These are phyloP conservation scores for Alces alces DNA, from an alignment of 2,113 vertebrate genomes.

Conservation along the genomic window DNA sequence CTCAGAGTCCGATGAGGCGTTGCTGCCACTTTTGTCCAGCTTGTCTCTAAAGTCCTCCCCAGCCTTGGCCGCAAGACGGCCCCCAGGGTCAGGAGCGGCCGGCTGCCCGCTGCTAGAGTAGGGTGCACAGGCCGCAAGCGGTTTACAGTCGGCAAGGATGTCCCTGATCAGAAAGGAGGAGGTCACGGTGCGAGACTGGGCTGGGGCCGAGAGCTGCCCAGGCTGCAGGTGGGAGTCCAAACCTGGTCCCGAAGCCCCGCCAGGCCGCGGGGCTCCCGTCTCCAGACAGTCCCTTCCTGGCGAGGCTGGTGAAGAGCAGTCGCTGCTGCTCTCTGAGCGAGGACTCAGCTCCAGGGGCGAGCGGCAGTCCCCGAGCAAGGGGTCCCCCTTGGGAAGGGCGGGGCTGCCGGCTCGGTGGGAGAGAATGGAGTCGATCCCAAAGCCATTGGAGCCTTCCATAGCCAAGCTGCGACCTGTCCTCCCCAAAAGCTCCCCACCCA, in stretches of 20 bases:
- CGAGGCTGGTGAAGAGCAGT: conserved; percentile 92
- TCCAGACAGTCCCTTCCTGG: conserved; percentile 92
- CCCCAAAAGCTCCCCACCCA: conserved; percentile 71
- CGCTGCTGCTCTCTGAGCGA: conserved; percentile 92
- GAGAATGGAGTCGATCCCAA: conserved; percentile 98
- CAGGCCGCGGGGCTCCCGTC: conserved; percentile 75
- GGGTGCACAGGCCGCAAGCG: conserved; percentile 95
- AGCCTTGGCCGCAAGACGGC: conserved; percentile 86
- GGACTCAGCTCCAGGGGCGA: conserved; percentile 96
- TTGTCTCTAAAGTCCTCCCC: conserved; percentile 94
- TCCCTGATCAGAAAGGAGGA: conserved; percentile 99
- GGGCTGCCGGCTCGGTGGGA: conserved; percentile 95
- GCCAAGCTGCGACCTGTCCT: conserved; percentile 65
- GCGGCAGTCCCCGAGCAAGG: conserved; percentile 88
- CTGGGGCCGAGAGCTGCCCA: conserved; percentile 89
- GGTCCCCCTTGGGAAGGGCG: conserved; percentile 89
- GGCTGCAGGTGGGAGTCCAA: conserved; percentile 90
- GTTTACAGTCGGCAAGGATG: conserved; percentile 97
- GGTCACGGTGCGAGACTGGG: conserved; percentile 95
- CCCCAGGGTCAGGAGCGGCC: conserved; percentile 87
- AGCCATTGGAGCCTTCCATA: conserved; percentile 97
- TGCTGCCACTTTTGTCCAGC: conserved; percentile 90
- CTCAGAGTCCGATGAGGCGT: conserved; percentile 93
- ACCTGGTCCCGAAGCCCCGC: conserved; percentile 68
- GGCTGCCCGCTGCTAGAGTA: conserved; percentile 96